Evolutionary conservation across 2,113 vertebrate genomes (phyloP).

Genomic region (Crocuta crocuta): DNA sequence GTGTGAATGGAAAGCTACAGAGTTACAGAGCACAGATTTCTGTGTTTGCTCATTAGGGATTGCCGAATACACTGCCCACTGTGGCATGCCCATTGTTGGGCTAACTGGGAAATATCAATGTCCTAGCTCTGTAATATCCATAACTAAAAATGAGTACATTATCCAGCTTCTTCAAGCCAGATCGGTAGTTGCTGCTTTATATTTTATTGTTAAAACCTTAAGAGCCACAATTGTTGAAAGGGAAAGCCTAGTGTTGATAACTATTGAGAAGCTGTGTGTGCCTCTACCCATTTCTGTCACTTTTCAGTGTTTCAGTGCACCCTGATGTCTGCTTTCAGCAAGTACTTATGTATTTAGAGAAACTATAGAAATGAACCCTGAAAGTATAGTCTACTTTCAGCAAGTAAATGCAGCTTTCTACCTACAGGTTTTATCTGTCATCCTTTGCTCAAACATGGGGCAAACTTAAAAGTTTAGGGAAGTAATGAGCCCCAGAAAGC

Average conservation of each 20-base stretch:
- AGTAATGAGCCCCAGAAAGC: not conserved
- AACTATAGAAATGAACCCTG: not conserved
- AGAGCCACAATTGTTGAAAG: not conserved
- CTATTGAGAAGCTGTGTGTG: not conserved
- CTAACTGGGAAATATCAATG: slow-evolving; percentile 17
- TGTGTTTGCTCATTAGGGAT: not conserved
- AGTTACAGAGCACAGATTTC: not conserved
- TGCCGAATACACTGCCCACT: not conserved
- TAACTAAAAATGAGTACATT: not conserved
- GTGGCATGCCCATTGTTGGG: not conserved
- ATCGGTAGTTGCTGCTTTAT: not conserved
- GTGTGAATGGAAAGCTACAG: not conserved
- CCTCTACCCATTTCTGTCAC: not conserved
- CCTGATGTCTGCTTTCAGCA: not conserved
- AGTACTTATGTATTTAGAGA: not conserved
- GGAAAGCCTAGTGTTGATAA: not conserved
- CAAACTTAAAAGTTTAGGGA: not conserved
- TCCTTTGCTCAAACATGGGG: not conserved
- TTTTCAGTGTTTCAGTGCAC: not conserved
- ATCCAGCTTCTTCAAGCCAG: not conserved
- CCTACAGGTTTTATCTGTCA: not conserved
- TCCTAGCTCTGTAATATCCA: not conserved
- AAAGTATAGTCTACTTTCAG: not conserved
- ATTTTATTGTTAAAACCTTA: not conserved
- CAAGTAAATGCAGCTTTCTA: not conserved